These are phyloP conservation scores for Melanotaenia nigrans DNA, from an alignment of 2,797 vertebrate species.

Conservation along the genomic window DNA sequence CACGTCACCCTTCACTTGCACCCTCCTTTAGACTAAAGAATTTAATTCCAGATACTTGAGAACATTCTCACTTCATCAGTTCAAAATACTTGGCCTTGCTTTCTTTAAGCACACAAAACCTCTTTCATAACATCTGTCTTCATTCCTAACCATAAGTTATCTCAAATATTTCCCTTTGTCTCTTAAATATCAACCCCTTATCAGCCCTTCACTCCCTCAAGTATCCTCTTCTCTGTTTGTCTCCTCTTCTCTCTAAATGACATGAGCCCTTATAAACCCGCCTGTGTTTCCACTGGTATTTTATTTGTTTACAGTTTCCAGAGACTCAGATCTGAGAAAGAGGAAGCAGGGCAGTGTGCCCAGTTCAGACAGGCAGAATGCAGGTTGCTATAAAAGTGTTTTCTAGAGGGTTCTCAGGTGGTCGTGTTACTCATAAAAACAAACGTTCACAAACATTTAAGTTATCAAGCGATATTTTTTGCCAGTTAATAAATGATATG, in stretches of 20 bases:
- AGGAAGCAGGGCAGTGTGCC: conserved; percentile 16
- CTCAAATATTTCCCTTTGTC: conserved; percentile 41
- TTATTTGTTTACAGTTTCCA: conserved; percentile 71
- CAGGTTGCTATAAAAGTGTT: not conserved
- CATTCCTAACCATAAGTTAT: conserved; percentile 42
- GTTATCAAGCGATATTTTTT: conserved; percentile 7
- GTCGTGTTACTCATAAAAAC: not conserved
- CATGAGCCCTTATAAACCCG: conserved; percentile 61
- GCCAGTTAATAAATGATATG: not conserved
- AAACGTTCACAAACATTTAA: not conserved
- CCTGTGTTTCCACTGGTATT: conserved; percentile 64
- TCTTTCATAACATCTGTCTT: conserved; percentile 23
- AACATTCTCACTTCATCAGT: conserved; percentile 15
- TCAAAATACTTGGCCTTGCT: conserved; percentile 18
- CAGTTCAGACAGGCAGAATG: conserved; percentile 23
- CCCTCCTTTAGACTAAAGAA: not conserved
- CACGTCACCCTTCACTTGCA: not conserved
- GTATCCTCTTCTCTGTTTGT: conserved; percentile 35
- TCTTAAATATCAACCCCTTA: conserved; percentile 43
- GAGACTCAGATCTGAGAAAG: conserved; percentile 52
- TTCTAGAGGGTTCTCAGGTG: not conserved
- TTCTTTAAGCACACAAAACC: conserved; percentile 18
- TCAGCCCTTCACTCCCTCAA: conserved; percentile 42
- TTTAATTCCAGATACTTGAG: conserved; percentile 8
- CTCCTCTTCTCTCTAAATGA: conserved; percentile 50